Evolutionary conservation across 2,113 vertebrate genomes (phyloP).

Genomic region (Danionella cerebrum): DNA sequence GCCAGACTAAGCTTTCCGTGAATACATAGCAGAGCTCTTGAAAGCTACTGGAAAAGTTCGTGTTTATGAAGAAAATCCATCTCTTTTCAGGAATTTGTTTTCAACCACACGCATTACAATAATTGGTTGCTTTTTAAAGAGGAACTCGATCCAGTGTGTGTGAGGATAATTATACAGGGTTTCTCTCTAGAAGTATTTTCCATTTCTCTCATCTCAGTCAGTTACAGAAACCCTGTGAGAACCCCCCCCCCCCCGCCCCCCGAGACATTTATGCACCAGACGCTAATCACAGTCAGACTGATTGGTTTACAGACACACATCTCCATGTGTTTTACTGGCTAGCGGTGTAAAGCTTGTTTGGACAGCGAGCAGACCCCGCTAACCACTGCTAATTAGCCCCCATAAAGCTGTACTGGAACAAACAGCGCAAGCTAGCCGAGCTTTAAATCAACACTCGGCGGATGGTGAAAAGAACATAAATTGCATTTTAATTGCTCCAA

Average conservation of each 20-base stretch:
- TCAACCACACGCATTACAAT: constrained; percentile 50
- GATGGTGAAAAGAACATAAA: constrained; percentile 37
- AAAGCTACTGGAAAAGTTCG: constrained; percentile 30
- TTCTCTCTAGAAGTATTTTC: constrained; percentile 41
- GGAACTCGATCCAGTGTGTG: constrained; percentile 55
- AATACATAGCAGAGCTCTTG: constrained; percentile 21
- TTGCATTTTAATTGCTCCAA: constrained; percentile 41
- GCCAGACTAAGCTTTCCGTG: constrained; percentile 29
- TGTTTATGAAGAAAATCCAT: constrained; percentile 39
- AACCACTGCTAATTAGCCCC: constrained; percentile 45
- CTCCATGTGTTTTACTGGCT: constrained; percentile 29
- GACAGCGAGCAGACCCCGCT: constrained; percentile 43
- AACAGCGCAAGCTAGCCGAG: constrained; percentile 32
- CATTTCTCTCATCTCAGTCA: constrained; percentile 22
- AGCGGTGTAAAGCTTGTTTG: constrained; percentile 33
- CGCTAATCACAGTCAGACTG: constrained; percentile 16
- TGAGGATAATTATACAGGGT: constrained; percentile 53
- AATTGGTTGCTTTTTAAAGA: constrained; percentile 54
- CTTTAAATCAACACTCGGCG: constrained; percentile 40
- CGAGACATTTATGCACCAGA: no score
- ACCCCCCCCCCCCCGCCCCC: no score
- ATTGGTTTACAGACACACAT: constrained; percentile 28
- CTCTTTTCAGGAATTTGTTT: constrained; percentile 45
- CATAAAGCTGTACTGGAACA: constrained; percentile 44
- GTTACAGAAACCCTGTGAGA: no score